Conservation (phyloP, 2,113 vertebrate species). For the Saccopteryx leptura region DNA sequence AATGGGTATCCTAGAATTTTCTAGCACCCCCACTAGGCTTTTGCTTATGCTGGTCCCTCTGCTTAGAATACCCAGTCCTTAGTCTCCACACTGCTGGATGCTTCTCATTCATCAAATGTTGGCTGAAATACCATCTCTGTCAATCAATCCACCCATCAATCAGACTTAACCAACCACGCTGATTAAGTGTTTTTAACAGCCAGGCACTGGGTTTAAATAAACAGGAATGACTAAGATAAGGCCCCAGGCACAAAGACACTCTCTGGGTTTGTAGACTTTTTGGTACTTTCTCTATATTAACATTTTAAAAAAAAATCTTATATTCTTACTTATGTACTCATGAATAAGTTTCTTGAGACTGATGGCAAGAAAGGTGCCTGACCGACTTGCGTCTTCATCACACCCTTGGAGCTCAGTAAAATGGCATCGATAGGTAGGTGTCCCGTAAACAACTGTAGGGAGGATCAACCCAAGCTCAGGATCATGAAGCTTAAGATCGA, state of each 20-base stretch:
- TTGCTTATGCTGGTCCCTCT: not conserved
- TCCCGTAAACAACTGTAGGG: not conserved
- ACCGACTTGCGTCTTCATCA: not conserved
- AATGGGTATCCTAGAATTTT: not conserved
- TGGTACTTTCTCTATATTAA: not conserved
- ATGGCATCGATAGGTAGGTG: not conserved
- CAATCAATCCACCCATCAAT: conserved; percentile 42
- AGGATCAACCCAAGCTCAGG: not conserved
- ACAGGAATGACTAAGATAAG: conserved; percentile 38
- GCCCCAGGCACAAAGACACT: not conserved
- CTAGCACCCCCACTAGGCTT: not conserved
- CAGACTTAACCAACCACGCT: conserved; percentile 33
- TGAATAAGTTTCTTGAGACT: not conserved
- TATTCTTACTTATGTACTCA: not conserved
- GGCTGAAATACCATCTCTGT: conserved; percentile 30
- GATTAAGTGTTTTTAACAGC: conserved; percentile 52
- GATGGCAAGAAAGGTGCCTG: not conserved
- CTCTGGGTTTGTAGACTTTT: not conserved
- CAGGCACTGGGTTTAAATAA: conserved; percentile 33
- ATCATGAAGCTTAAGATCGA: not conserved
- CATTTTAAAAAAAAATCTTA: not conserved
- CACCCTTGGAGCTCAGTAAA: not conserved
- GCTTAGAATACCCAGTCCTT: not conserved
- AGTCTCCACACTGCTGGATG: not conserved
- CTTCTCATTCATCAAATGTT: not conserved